A percentile compares a stretch with the other conserved stretches of the same genome.
These are phyloP conservation scores for Sarcophaga peregrina DNA, from an alignment of 1,140 invertebrate genomes.

Conservation along the genomic window DNA sequence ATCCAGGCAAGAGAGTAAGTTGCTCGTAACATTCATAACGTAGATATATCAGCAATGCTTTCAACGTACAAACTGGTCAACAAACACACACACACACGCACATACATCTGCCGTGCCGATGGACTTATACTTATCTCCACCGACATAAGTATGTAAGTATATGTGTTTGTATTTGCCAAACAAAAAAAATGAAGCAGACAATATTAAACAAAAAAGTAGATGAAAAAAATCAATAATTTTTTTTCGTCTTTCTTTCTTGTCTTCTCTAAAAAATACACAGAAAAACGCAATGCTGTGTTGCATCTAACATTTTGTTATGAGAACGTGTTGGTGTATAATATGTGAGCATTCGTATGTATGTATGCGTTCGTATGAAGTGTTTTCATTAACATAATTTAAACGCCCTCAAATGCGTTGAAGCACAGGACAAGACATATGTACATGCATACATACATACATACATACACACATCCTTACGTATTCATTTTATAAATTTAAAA, in stretches of 20 bases:
- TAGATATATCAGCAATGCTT: neutral
- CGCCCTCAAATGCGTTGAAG: neutral
- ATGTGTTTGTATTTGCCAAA: too few relatives aligned
- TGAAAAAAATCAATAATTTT: neutral
- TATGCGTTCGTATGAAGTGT: neutral
- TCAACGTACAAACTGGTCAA: neutral
- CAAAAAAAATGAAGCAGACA: neutral
- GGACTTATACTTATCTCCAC: too few relatives aligned
- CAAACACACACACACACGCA: neutral
- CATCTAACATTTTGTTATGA: neutral
- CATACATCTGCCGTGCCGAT: neutral
- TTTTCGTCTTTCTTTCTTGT: neutral
- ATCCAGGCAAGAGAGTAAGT: neutral
- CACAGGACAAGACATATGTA: too few relatives aligned
- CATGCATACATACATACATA: too few relatives aligned
- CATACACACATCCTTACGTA: too few relatives aligned
- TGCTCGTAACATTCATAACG: neutral
- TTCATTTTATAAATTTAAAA: too few relatives aligned
- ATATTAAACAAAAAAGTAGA: neutral
- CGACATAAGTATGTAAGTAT: too few relatives aligned
- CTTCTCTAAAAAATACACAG: neutral
- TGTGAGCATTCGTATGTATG: neutral
- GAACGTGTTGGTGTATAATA: too few relatives aligned
- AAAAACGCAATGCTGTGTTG: neutral
- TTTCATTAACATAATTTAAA: conserved; percentile 11